Conservation (phyloP, 2,797 vertebrate species). For the Gobio occitaniae region DNA sequence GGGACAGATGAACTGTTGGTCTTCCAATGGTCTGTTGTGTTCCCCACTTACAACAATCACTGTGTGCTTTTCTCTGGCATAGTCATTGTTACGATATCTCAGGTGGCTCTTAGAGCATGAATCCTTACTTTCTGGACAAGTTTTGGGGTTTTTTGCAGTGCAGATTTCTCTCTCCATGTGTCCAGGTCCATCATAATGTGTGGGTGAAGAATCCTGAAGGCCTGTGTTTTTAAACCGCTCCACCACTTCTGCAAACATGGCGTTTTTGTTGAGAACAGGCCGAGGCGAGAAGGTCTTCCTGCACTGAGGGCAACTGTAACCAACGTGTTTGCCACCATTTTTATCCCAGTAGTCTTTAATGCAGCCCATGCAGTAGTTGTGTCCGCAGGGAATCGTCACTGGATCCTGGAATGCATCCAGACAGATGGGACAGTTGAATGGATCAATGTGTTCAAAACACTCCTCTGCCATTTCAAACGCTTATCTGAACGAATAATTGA, state of each 20-base stretch:
- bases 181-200: not conserved
- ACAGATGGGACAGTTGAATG: constrained; percentile 49
- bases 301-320: constrained; percentile 54
- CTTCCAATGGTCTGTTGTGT: constrained; percentile 47
- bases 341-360: constrained; percentile 55
- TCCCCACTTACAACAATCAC: constrained; percentile 38
- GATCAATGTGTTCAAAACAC: constrained; percentile 12
- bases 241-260: constrained; percentile 58
- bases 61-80: constrained; percentile 40
- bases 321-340: not conserved
- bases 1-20: constrained; percentile 50
- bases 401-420: constrained; percentile 50
- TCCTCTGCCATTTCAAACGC: constrained; percentile 25
- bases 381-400: constrained; percentile 59
- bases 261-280: constrained; percentile 58
- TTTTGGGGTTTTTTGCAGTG: constrained; percentile 7
- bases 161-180: constrained; percentile 1
- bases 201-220: constrained; percentile 39
- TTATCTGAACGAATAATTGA: not conserved
- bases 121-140: constrained; percentile 5
- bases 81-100: not conserved
- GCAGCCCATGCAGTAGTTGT: constrained; percentile 59
- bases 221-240: constrained; percentile 53
- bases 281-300: constrained; percentile 46
- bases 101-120: constrained; percentile 19